Conservation (phyloP, 2,113 vertebrate genomes). For the Sturnus vulgaris region DNA sequence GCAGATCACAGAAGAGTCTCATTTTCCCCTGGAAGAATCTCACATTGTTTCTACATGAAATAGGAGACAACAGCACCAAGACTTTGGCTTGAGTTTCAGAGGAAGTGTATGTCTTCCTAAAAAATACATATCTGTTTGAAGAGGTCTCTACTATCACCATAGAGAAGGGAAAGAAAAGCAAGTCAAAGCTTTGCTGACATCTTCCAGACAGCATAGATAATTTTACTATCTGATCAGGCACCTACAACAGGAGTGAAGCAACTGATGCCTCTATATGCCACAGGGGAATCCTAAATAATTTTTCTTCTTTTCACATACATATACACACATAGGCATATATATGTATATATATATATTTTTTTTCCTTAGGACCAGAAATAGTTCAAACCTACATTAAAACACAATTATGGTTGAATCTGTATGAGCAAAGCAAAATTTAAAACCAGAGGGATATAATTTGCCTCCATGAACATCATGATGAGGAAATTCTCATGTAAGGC, state of each 20-base stretch:
- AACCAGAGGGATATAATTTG: neutral
- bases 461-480: neutral
- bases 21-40: neutral
- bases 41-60: neutral
- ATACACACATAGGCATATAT: neutral
- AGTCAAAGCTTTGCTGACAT: neutral
- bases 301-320: neutral
- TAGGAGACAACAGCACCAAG: neutral
- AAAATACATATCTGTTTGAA: neutral
- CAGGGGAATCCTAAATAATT: neutral
- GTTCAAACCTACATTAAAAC: neutral
- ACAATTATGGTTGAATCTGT: neutral
- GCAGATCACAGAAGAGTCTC: neutral
- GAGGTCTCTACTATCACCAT: neutral
- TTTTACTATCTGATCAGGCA: neutral
- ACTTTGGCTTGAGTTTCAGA: neutral
- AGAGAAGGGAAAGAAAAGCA: neutral
- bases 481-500: neutral
- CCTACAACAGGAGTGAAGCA: neutral
- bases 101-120: neutral
- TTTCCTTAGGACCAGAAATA: neutral
- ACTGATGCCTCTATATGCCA: neutral
- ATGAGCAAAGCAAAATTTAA: neutral
- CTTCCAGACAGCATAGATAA: neutral
- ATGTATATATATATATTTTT: accelerated